Base-by-base conservation (phyloP, 2,113 vertebrate genomes). In the Cairina moschata region DNA sequence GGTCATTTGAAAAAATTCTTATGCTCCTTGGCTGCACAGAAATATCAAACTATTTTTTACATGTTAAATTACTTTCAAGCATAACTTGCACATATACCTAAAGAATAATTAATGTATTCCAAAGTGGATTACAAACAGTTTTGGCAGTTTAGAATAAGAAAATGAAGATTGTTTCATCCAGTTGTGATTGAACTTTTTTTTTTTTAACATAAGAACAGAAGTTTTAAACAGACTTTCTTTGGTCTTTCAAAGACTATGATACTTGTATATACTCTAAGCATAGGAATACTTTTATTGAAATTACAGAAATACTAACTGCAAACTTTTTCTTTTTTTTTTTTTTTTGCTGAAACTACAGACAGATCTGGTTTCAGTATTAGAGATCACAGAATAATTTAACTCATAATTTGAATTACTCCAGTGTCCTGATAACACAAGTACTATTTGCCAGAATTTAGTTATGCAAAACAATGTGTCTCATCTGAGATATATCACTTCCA, bases 341-440 rank as follows among this genome's bases (percentile, higher is more conserved):
- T 74, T n/a, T 58, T 36, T 50, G 0, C 23, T 54, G 31, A 83
- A 91, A 65, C 67, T 71, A 46, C 3, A 55, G 52, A 44, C 7
- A 71, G 68, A 55, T 86, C 28, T 75, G 17, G 78, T 78, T 86
- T 48, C 17, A 78, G 56, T 25, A 81, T 85, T 83, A 94, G 46
- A 83, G 42, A 59, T 67, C 52, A 68, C 71, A 42, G n/a, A 71
- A 68, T 88, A 90, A 95, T 88, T 94, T 92, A 42, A 55, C 18
- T 92, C 90, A 78, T 88, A 31, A 72, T 95, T 84, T 96, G 88
- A 93, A 94, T 81, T 86, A 90, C 42, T 80, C 48, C 48, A 86
- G 48, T 95, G 83, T 94, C 87, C 76, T 91, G 86, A 63, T 81
- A 93, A 60, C 36, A 46, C 46, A 17, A 42, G 29, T 77, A 66